Evolutionary conservation across 2,797 vertebrate genomes (phyloP).

Genomic region (Chrosomus eos): DNA sequence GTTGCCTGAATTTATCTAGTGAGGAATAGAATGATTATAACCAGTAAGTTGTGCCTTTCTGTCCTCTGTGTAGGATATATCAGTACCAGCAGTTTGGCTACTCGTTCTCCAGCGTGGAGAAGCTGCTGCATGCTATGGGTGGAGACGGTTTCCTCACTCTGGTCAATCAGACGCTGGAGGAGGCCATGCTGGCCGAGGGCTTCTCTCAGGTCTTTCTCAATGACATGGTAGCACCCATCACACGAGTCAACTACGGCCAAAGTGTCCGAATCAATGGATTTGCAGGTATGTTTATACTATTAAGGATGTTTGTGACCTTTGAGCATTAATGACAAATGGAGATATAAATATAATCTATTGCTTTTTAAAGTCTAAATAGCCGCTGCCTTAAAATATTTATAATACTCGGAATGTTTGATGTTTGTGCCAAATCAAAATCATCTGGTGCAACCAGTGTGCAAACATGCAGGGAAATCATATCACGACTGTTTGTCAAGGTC

Average conservation of each 20-base stretch:
- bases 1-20: not conserved
- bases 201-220: constrained; percentile 91
- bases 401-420: too few relatives aligned
- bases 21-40: not conserved
- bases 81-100: constrained; percentile 92
- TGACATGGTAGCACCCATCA: constrained; percentile 82
- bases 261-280: constrained; percentile 83
- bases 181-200: constrained; percentile 84
- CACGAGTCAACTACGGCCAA: constrained; percentile 87
- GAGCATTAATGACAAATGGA: not conserved
- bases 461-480: too few relatives aligned
- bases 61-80: constrained; percentile 84
- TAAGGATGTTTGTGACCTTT: not conserved
- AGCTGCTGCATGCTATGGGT: constrained; percentile 87
- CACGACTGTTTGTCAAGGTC: too few relatives aligned
- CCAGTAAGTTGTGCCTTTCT: not conserved
- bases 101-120: constrained; percentile 89
- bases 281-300: constrained; percentile 78
- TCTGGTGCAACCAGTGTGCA: too few relatives aligned
- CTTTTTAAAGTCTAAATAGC: too few relatives aligned
- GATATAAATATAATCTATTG: not conserved
- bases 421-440: too few relatives aligned
- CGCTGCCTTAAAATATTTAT: too few relatives aligned
- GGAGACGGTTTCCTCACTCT: constrained; percentile 79
- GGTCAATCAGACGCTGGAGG: constrained; percentile 87